Conservation (phyloP, 2,113 vertebrate genomes). For the Gadus chalcogrammus region DNA sequence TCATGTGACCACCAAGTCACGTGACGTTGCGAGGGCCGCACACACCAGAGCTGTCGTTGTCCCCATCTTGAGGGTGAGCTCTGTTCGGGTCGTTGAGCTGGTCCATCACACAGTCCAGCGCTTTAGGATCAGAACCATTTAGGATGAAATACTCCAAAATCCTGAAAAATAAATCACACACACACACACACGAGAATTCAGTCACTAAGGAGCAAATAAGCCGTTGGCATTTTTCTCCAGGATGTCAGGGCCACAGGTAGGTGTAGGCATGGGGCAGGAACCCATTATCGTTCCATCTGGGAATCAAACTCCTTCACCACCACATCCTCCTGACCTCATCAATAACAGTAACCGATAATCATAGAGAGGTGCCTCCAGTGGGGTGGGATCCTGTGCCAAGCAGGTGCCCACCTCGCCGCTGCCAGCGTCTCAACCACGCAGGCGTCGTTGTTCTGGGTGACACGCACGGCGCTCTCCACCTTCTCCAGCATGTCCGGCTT, state of each 20-base stretch:
- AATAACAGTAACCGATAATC: too few relatives aligned
- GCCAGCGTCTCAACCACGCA: slow-evolving; percentile 71
- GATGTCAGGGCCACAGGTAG: too few relatives aligned
- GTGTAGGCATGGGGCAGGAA: too few relatives aligned
- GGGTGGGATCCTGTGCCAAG: too few relatives aligned
- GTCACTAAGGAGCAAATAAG: too few relatives aligned
- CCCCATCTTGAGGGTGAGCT: slow-evolving; percentile 67
- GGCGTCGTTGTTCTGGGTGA: slow-evolving; percentile 72
- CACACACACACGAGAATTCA: too few relatives aligned
- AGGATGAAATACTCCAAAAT: slow-evolving; percentile 72
- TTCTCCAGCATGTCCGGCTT: slow-evolving; percentile 69
- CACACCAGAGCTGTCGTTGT: slow-evolving; percentile 64
- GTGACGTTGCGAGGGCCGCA: slow-evolving; percentile 31
- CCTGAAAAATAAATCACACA: slow-evolving; percentile 32
- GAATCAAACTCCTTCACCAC: too few relatives aligned
- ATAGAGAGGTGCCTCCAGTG: too few relatives aligned
- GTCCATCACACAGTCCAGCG: slow-evolving; percentile 51
- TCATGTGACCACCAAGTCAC: slow-evolving; percentile 6
- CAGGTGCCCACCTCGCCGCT: slow-evolving; percentile 61
- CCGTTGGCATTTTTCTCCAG: too few relatives aligned
- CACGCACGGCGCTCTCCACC: slow-evolving; percentile 62
- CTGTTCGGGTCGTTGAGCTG: slow-evolving; percentile 65
- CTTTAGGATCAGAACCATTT: slow-evolving; percentile 66
- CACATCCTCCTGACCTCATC: too few relatives aligned
- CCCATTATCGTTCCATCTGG: too few relatives aligned